Evolutionary conservation across 2,113 vertebrate species (phyloP).

Genomic region (Phylloscopus whistleri): DNA sequence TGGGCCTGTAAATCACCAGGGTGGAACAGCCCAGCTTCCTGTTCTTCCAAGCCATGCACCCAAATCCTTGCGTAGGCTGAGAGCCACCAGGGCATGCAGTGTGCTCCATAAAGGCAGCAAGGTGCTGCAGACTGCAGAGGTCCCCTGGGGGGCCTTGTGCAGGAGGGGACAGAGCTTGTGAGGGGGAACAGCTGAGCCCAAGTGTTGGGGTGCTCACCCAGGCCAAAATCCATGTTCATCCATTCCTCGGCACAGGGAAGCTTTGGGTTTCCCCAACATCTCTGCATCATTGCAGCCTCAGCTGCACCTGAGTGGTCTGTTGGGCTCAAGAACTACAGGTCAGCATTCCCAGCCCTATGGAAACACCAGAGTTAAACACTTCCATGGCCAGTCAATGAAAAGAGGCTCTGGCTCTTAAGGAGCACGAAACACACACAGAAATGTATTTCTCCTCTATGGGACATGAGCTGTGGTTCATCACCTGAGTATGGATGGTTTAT

Average conservation of each 20-base stretch:
- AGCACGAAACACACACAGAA: not conserved
- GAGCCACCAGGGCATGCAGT: not conserved
- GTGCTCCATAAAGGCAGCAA: not conserved
- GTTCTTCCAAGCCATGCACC: not conserved
- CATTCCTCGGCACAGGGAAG: fast-evolving
- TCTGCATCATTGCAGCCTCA: not conserved
- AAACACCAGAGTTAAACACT: not conserved
- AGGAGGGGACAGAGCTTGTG: not conserved
- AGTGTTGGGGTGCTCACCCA: not conserved
- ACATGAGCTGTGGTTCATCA: not conserved
- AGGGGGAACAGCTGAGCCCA: not conserved
- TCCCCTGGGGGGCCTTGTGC: not conserved
- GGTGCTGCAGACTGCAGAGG: not conserved
- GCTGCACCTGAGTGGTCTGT: not conserved
- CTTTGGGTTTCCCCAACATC: not conserved
- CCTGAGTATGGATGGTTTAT: not conserved
- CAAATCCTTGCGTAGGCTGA: not conserved
- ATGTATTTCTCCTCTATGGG: not conserved
- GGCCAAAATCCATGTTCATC: fast-evolving
- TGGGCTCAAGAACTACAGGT: not conserved
- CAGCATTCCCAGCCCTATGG: not conserved
- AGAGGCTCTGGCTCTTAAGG: not conserved
- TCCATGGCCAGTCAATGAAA: not conserved
- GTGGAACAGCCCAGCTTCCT: not conserved
- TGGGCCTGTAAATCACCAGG: not conserved